phyloP scores from a whole-genome alignment of 2,113 vertebrate genomes.

The sheep (Ovis aries) region ARS-UI_Ramb_v3.0 NC_056076.1:20026001-20026500 shows the following conservation, averaged over 20 bases:
- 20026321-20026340: neutral
- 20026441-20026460: neutral
- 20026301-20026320: neutral
- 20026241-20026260: constrained; percentile 29
- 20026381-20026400: neutral
- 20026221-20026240: neutral
- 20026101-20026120: neutral
- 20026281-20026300: constrained; percentile 60
- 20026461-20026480: neutral
- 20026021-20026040: neutral
- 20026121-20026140: neutral
- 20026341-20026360: neutral
- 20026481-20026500: neutral
- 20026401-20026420: neutral
- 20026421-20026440: neutral
- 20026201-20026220: neutral
- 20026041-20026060: neutral
- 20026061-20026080: neutral
- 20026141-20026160: neutral
- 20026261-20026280: constrained; percentile 49
- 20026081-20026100: neutral
- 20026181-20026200: neutral
- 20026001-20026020: neutral
- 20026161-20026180: neutral
- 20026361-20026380: neutral